A percentile compares a stretch with the other conserved stretches of the same genome.
These are phyloP conservation scores for Hypothenemus hampei DNA, from an alignment of 1,140 invertebrate genomes.

Conservation along the genomic window DNA sequence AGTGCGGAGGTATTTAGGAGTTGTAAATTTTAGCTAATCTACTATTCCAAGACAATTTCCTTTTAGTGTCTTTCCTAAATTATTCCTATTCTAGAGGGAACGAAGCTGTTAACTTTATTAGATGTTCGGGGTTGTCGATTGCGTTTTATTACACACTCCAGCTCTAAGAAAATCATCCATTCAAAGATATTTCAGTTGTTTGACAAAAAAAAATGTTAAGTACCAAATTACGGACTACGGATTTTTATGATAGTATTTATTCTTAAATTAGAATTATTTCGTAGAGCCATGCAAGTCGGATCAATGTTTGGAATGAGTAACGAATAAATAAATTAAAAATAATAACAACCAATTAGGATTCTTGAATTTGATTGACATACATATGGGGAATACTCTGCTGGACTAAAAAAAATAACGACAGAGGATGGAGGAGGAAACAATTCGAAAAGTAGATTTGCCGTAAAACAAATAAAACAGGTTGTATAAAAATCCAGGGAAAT, in stretches of 20 bases:
- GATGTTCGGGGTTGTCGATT: slow-evolving; percentile 4
- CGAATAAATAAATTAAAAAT: no score
- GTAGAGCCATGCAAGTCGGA: no score
- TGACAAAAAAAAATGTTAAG: no score
- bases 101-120: slow-evolving; percentile 16
- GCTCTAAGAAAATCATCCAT: no score
- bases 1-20: slow-evolving; percentile 18
- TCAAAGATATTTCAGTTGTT: no score
- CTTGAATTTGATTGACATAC: no score
- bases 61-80: slow-evolving; percentile 19
- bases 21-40: slow-evolving; percentile 20
- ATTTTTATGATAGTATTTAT: no score
- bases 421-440: slow-evolving; percentile 6
- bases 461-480: slow-evolving; percentile 35
- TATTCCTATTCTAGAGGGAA: slow-evolving; percentile 13
- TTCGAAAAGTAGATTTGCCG: slow-evolving; percentile 23
- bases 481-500: slow-evolving; percentile 33
- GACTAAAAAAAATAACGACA: background rate
- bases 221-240: no score
- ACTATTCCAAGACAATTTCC: slow-evolving; percentile 22
- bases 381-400: no score
- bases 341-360: no score
- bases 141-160: background rate
- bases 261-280: no score
- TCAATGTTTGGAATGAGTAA: no score